Percentiles rank a stretch among this genome's conserved stretches.
phyloP scores from a whole-genome alignment of 2,888 invertebrate species.

The Drosophila buzzatii region DNA sequence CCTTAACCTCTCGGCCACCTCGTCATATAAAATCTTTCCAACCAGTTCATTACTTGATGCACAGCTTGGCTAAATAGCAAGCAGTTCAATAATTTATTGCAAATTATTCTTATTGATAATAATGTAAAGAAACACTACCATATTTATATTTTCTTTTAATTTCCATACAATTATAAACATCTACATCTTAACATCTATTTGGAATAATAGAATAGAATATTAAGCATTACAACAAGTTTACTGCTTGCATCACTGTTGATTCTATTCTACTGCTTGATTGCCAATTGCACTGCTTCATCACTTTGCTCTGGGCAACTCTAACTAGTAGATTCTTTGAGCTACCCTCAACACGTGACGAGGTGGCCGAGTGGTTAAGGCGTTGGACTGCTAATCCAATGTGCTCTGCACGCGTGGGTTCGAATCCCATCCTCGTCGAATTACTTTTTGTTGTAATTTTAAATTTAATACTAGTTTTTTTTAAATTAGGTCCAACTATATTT shows the following conservation, averaged over 20 bases:
- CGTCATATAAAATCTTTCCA: slow-evolving; percentile 85
- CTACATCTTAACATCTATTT: neutral
- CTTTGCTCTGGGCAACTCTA: neutral
- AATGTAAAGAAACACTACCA: neutral
- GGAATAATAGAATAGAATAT: neutral
- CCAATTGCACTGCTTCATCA: neutral
- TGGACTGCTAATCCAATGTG: slow-evolving; percentile 95
- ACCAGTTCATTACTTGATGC: slow-evolving; percentile 25
- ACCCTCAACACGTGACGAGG: slow-evolving; percentile 92
- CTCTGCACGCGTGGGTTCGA: slow-evolving; percentile 95
- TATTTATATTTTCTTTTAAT: neutral
- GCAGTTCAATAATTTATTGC: slow-evolving; percentile 12
- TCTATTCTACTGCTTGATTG: slow-evolving; percentile 3
- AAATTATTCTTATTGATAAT: neutral
- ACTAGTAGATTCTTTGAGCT: slow-evolving; percentile 16
- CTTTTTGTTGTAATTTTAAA: slow-evolving; percentile 36
- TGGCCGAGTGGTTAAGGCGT: slow-evolving; percentile 95
- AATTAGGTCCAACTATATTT: neutral
- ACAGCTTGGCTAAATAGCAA: neutral
- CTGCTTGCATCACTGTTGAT: neutral
- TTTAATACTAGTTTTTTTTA: neutral
- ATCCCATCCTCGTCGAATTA: slow-evolving; percentile 91
- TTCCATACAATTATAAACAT: too few relatives aligned
- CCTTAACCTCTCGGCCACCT: slow-evolving; percentile 95
- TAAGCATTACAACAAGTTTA: rapidly evolving